Base-by-base conservation (phyloP, 35 echinoderm and acorn worm species). In the Chiridota heheva region DNA sequence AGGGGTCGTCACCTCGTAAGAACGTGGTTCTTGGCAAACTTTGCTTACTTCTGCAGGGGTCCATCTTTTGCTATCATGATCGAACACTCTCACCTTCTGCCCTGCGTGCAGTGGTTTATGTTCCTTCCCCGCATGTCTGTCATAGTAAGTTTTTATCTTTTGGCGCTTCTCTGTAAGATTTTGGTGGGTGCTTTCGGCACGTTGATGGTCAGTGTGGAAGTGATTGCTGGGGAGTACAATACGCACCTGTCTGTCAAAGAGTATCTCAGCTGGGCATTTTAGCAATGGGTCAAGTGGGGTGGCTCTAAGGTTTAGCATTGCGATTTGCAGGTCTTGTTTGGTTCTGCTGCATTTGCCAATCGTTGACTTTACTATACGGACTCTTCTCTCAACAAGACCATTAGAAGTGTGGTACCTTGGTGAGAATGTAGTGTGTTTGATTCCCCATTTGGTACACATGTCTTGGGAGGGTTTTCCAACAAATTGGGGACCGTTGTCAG, bases 401-500 rank as follows among this genome's bases (percentile, higher is more conserved):
- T 92, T 92, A 20, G 76, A 73, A 7, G 47, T 45, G 28, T 61
- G 82, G 42, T 81, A 78, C 34, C 44, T 59, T 69, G 46, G 88
- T 16, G 60, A 70, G 25, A 63, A 80, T 0, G 82, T 91, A 2
- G 40, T 86, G 53, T 86, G 89, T 28, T 70, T 86, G 17, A 86
- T 64, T n/a, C 29, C 42, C 75, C 82, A 86, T 48, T 58, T 46
- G 1, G 13, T 18, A 73, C 89, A 86, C 64, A 71, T 73, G 29
- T 87, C 76, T 6, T 86, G 33, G 60, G 46, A 92, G 13, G 77
- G 75, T 62, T 36, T 42, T 6, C 80, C 70, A 15, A n/a, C 45
- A 42, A 81, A 82, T 43, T 86, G 83, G 12, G 90, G 82, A 4
- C 76, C 76, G 40, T 86, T 86, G 74, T 91, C 76, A 18, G 83